Percentiles rank a stretch among this genome's conserved stretches.
Conservation (phyloP, 2,113 vertebrate species). For the Mesoclemmys tuberculata region DNA sequence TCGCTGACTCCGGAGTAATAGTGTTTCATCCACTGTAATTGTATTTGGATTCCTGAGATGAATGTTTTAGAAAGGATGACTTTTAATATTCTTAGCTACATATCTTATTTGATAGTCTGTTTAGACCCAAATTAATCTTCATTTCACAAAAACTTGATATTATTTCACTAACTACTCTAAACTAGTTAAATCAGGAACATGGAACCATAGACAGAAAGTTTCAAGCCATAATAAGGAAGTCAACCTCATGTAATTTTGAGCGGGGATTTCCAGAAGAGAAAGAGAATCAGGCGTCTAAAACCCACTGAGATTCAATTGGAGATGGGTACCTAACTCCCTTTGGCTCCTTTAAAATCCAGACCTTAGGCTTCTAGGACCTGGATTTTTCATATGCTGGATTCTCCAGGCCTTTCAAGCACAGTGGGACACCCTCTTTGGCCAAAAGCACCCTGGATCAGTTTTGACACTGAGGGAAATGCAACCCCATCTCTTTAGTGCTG, state of each 20-base stretch:
- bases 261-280: neutral
- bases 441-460: neutral
- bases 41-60: neutral
- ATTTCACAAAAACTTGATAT: neutral
- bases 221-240: neutral
- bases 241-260: neutral
- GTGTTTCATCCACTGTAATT: neutral
- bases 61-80: neutral
- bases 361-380: neutral
- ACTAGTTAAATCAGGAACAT: neutral
- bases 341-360: neutral
- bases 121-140: conserved; percentile 2
- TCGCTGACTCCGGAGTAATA: neutral
- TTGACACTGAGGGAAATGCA: neutral
- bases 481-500: fast-evolving
- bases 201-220: neutral
- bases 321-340: neutral
- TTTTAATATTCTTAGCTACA: neutral
- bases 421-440: neutral
- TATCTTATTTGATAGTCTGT: neutral
- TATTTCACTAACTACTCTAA: neutral
- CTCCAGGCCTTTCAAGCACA: neutral
- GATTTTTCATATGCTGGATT: neutral
- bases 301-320: neutral
- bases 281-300: neutral